These are phyloP conservation scores for Pavo muticus DNA, from an alignment of 2,113 vertebrate species.

Conservation along the genomic window DNA sequence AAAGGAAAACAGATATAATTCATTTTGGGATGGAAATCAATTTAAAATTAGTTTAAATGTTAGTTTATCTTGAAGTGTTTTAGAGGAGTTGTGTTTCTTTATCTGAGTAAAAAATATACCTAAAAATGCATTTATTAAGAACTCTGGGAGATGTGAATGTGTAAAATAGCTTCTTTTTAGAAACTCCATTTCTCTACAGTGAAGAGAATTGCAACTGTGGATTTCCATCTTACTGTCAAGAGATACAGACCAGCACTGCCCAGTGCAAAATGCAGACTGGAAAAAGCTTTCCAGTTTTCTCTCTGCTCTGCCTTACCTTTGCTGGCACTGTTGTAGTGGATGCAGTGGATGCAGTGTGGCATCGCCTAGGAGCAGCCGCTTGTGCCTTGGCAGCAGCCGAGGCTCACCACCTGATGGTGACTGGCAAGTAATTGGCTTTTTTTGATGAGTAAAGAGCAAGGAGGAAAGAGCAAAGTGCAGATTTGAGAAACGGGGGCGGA, in stretches of 20 bases:
- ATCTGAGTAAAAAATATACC: neutral
- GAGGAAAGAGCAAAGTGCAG: neutral
- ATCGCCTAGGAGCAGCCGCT: neutral
- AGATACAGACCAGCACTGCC: neutral
- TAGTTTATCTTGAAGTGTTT: neutral
- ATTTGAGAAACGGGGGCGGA: rapidly evolving
- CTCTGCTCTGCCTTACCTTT: neutral
- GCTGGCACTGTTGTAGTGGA: rapidly evolving
- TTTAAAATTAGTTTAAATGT: neutral
- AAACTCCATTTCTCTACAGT: neutral
- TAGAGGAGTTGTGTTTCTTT: neutral
- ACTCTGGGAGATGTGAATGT: neutral
- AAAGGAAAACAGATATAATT: neutral
- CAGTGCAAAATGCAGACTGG: neutral
- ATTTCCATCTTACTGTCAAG: neutral
- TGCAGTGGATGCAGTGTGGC: rapidly evolving
- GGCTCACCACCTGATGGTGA: neutral
- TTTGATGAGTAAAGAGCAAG: neutral
- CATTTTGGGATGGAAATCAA: neutral
- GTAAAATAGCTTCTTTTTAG: neutral
- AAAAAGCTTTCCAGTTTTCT: rapidly evolving
- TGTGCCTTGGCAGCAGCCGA: too few species aligned
- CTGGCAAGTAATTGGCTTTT: neutral
- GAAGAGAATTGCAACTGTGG: rapidly evolving
- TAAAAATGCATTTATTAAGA: neutral